Evolutionary conservation across 2,888 invertebrate species (phyloP).

Genomic region (Rhagophthalmus giganteus): DNA sequence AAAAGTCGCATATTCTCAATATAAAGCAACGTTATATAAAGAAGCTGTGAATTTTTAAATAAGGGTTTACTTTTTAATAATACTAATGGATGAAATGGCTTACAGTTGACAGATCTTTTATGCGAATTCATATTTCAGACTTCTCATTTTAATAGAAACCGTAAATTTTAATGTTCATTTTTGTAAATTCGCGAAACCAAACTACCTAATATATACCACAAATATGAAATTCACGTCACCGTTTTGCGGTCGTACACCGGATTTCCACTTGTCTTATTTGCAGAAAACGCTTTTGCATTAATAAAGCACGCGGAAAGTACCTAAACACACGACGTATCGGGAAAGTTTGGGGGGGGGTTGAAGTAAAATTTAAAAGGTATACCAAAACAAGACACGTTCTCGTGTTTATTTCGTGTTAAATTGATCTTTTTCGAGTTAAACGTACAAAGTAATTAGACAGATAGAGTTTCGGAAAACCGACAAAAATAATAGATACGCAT

Average conservation of each 20-base stretch:
- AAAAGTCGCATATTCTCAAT: too few species aligned
- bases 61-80: constrained; percentile 1
- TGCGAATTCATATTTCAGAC: not conserved
- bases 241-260: not conserved
- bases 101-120: constrained; percentile 5
- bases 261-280: constrained; percentile 3
- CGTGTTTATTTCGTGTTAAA: too few species aligned
- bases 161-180: constrained; percentile 10
- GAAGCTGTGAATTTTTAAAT: not conserved
- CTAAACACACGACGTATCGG: too few species aligned
- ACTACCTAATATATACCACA: constrained; percentile 5
- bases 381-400: too few species aligned
- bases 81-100: constrained; percentile 4
- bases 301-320: constrained; percentile 2
- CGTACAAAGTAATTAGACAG: too few species aligned
- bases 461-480: too few species aligned
- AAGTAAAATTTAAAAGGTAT: too few species aligned
- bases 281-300: not conserved
- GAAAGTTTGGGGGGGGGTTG: too few species aligned
- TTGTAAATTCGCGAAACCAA: not conserved
- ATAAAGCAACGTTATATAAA: too few species aligned
- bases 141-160: not conserved
- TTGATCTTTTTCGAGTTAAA: too few species aligned
- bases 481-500: too few species aligned
- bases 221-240: constrained; percentile 1